phyloP scores from a whole-genome alignment of 2,888 invertebrate species.

The Microchrysa polita region DNA sequence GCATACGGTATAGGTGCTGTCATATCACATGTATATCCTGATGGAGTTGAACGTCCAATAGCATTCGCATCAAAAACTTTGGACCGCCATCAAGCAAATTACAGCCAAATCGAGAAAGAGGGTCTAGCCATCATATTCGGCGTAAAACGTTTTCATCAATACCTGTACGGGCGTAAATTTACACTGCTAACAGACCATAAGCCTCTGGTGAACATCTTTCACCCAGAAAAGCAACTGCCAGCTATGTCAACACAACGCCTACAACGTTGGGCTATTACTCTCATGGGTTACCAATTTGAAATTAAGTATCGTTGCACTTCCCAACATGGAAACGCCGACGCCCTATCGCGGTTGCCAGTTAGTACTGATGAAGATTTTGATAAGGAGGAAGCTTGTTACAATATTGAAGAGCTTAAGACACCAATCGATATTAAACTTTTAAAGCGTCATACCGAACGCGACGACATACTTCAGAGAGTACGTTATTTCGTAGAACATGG shows the following conservation, averaged over 20 bases:
- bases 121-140: slow-evolving; percentile 9
- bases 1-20: slow-evolving; percentile 51
- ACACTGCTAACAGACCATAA: background rate
- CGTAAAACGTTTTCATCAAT: no score
- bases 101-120: slow-evolving; percentile 52
- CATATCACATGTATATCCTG: slow-evolving; percentile 55
- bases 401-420: slow-evolving; percentile 22
- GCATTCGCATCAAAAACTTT: slow-evolving; percentile 47
- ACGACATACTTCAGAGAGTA: slow-evolving; percentile 19
- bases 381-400: slow-evolving; percentile 40
- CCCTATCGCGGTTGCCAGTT: slow-evolving; percentile 50
- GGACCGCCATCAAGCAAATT: slow-evolving; percentile 44
- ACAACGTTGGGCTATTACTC: no score
- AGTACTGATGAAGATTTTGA: slow-evolving; percentile 48
- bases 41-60: slow-evolving; percentile 53
- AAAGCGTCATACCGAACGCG: slow-evolving; percentile 24
- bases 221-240: no score
- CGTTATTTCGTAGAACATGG: slow-evolving; percentile 37
- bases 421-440: slow-evolving; percentile 45
- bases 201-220: background rate
- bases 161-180: background rate
- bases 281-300: no score
- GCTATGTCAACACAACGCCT: no score
- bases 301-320: background rate
- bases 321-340: slow-evolving; percentile 46